Base-by-base conservation (phyloP, 2,797 vertebrate species). In the Rousettus madagascariensis region DNA sequence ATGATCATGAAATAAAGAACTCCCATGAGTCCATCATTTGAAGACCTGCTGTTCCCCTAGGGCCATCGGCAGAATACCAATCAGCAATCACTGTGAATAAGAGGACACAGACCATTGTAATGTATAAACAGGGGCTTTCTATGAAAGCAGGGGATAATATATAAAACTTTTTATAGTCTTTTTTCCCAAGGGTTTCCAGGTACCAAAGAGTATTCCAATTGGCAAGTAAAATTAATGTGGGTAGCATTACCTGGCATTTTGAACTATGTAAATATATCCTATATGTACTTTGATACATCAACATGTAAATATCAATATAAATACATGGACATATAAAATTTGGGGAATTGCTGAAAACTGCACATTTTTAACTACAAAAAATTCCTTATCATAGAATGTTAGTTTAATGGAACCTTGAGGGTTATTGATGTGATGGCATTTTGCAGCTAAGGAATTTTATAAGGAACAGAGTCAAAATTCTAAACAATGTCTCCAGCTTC, bases 1-100 rank as follows among this genome's bases (percentile, higher is more conserved):
- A 83, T 87, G 51, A 82, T 24, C 3, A 55, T 68, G 90, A 95
- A 94, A 63, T 55, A 77, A 86, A 69, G 17, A 95, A 86, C 22
- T 85, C 33, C 46, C 3, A 5, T 15, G 6, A 95, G n/a, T 69
- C 41, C 51, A 80, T 90, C 84, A 61, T 30, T 90, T 11, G 61
- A 92, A 55, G 16, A 20, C 20, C 74, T 72, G 8, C 36, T n/a
- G 6, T 87, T 90, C 51, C 41, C 84, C 49, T 51, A 57, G 49
- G 41, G 57, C 57, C 30, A 82, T 1, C 13, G 91, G n/a, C 17
- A 72, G 36, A 89, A 78, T 20, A 53, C 90, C 20, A 61, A 55
- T 57, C n/a, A 77, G 24, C 51, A 63, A 85, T 41, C 49, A 72
- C 28, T 83, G 71, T 85, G 46, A 16, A 53, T 94, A 88, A 86